phyloP scores from a whole-genome alignment of 1,140 invertebrate genomes.

The Cardiocondyla obscurior region DNA sequence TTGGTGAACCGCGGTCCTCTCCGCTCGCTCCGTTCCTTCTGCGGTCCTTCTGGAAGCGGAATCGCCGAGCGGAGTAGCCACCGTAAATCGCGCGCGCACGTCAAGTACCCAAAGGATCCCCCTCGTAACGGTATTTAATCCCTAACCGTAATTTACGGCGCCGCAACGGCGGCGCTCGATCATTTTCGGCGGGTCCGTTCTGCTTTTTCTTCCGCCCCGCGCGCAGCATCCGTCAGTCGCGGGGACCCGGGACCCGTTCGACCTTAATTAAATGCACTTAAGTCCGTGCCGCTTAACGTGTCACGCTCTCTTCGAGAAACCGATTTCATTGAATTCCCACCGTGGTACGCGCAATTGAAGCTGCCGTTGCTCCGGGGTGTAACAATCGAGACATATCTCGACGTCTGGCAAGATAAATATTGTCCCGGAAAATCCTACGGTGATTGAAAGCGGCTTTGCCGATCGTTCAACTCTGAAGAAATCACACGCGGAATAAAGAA shows the following conservation, averaged over 20 bases:
- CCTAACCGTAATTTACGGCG: slow-evolving; percentile 51
- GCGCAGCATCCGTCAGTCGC: neutral
- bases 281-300: neutral
- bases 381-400: neutral
- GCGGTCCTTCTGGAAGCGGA: slow-evolving; percentile 34
- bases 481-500: neutral
- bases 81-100: slow-evolving; percentile 33
- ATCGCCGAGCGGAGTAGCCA: neutral
- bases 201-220: neutral
- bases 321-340: neutral
- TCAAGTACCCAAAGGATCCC: slow-evolving; percentile 38
- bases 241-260: neutral
- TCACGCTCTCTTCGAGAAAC: slow-evolving; percentile 8
- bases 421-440: slow-evolving; percentile 1
- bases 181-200: slow-evolving; percentile 16
- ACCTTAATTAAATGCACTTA: slow-evolving; percentile 33
- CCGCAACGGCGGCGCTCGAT: slow-evolving; percentile 28
- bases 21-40: neutral
- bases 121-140: slow-evolving; percentile 48
- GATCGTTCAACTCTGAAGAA: slow-evolving; percentile 16
- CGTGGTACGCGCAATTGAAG: neutral
- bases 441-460: neutral
- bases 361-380: neutral
- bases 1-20: slow-evolving; percentile 1
- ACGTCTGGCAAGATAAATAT: slow-evolving; percentile 19